A percentile compares a stretch with the other conserved stretches of the same genome.
These are phyloP conservation scores for Linnaemya tessellans DNA, from an alignment of 2,888 invertebrate genomes.

Conservation along the genomic window DNA sequence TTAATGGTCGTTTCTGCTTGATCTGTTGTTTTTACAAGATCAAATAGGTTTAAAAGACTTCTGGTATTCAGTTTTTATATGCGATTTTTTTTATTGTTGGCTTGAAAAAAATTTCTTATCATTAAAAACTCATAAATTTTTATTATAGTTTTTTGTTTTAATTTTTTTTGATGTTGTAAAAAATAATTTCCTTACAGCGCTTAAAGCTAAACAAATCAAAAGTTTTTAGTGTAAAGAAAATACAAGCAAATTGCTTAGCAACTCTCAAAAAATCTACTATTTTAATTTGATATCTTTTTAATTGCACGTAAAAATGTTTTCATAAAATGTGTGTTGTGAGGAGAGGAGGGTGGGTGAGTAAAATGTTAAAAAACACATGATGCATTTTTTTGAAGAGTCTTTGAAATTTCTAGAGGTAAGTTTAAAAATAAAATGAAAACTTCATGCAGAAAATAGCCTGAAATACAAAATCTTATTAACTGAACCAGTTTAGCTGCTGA, in stretches of 20 bases:
- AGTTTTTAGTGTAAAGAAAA: slow-evolving; percentile 2
- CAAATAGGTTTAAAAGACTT: slow-evolving; percentile 44
- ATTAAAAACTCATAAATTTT: slow-evolving; percentile 56
- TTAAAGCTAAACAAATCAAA: neutral
- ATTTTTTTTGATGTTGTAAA: neutral
- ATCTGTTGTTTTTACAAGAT: slow-evolving; percentile 41
- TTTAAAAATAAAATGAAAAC: too few relatives aligned
- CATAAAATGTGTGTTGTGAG: neutral
- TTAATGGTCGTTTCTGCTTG: slow-evolving; percentile 34
- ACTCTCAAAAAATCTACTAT: neutral
- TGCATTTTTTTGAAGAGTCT: too few relatives aligned
- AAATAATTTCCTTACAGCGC: neutral
- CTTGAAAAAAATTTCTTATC: slow-evolving; percentile 7
- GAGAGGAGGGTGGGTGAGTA: slow-evolving; percentile 4
- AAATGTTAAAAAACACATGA: neutral
- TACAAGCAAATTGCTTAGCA: slow-evolving; percentile 13
- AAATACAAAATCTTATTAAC: too few relatives aligned
- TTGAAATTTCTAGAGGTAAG: too few relatives aligned
- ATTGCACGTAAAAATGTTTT: slow-evolving; percentile 52
- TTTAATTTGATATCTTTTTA: slow-evolving; percentile 61
- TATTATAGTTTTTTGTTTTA: neutral
- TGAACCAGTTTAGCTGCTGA: too few relatives aligned
- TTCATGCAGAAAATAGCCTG: too few relatives aligned
- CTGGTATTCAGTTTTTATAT: slow-evolving; percentile 37
- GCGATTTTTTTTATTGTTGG: neutral